Conservation (phyloP, 2,888 invertebrate genomes). For the Lasioglossum pauxillum region DNA sequence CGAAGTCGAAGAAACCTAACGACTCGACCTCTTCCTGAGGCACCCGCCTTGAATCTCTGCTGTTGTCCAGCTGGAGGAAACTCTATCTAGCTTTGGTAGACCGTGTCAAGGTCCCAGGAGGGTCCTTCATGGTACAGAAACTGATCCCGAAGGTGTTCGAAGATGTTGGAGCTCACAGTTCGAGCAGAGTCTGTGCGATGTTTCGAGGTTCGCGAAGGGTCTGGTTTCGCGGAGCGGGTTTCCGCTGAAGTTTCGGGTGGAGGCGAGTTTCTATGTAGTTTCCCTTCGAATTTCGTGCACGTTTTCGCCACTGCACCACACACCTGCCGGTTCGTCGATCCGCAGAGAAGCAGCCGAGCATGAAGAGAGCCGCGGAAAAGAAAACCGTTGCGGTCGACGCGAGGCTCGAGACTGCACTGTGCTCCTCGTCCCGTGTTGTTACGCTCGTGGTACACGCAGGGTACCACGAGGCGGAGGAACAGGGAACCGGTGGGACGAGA, state of each 20-base stretch:
- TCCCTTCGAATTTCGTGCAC: not conserved
- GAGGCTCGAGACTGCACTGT: constrained; percentile 80
- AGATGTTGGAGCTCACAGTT: not conserved
- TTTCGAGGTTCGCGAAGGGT: not conserved
- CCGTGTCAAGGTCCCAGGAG: not conserved
- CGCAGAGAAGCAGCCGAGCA: constrained; percentile 49
- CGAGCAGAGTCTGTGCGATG: not conserved
- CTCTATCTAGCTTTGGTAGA: not conserved
- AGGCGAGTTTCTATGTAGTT: not conserved
- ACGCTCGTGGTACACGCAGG: constrained; percentile 28
- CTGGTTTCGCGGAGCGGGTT: not conserved
- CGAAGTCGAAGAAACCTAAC: not conserved
- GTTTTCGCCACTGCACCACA: constrained; percentile 63
- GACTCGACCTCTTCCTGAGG: not conserved
- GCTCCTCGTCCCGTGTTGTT: constrained; percentile 27
- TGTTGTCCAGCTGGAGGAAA: not conserved
- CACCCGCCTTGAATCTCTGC: not conserved
- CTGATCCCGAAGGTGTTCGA: not conserved
- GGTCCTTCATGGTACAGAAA: not conserved
- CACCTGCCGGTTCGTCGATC: constrained; percentile 53
- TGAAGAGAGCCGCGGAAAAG: constrained; percentile 43
- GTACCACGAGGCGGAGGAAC: constrained; percentile 12
- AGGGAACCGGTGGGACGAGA: constrained; percentile 33
- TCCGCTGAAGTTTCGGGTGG: not conserved
- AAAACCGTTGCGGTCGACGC: constrained; percentile 77